Conservation (phyloP, 1,140 invertebrate species). For the Ruditapes philippinarum region DNA sequence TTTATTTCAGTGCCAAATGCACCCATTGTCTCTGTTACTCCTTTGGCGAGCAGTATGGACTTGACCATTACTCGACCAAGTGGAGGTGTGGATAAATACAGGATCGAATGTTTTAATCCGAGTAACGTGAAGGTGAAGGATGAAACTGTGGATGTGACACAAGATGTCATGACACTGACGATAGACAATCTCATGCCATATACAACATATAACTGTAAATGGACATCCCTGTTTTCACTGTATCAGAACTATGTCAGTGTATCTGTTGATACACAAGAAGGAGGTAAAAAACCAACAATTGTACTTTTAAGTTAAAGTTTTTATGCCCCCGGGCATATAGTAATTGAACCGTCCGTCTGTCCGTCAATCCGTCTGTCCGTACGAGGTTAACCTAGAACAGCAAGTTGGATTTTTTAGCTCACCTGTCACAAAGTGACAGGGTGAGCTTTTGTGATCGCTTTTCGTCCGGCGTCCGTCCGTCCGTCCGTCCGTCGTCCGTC, state of each 20-base stretch:
- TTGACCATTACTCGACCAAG: conserved; percentile 67
- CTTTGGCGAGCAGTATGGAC: conserved; percentile 63
- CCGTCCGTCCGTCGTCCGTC: too few relatives aligned
- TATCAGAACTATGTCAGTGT: conserved; percentile 59
- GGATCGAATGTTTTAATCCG: conserved; percentile 60
- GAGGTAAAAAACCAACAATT: conserved; percentile 77
- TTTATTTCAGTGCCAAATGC: conserved; percentile 77
- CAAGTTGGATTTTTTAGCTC: too few relatives aligned
- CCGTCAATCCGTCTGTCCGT: too few relatives aligned
- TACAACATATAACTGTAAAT: conserved; percentile 74
- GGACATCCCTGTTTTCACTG: conserved; percentile 65
- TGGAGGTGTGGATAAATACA: conserved; percentile 73
- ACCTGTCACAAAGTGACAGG: too few relatives aligned
- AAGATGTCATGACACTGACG: conserved; percentile 21
- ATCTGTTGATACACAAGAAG: conserved; percentile 70
- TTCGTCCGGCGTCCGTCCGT: too few relatives aligned
- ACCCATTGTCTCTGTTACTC: conserved; percentile 59
- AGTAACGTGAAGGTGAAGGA: conserved; percentile 51
- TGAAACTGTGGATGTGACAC: background rate
- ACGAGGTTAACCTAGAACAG: too few relatives aligned
- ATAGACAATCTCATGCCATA: conserved; percentile 72
- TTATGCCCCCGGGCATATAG: too few relatives aligned
- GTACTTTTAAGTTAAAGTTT: too few relatives aligned
- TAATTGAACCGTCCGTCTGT: too few relatives aligned
- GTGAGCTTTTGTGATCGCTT: too few relatives aligned